These are phyloP conservation scores for Agrotis segetum DNA, from an alignment of 2,888 invertebrate species.

Conservation along the genomic window DNA sequence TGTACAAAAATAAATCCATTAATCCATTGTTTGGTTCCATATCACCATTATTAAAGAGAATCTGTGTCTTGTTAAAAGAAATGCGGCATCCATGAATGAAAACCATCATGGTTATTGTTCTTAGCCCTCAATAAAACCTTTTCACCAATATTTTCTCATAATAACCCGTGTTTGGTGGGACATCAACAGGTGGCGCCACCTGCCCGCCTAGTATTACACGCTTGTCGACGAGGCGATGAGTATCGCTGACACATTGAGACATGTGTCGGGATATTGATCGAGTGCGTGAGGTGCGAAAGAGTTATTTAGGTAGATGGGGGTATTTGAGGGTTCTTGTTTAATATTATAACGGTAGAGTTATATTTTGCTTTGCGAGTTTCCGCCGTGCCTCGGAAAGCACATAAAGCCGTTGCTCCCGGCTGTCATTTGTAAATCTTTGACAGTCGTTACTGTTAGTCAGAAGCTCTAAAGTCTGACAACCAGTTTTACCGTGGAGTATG, in stretches of 20 bases:
- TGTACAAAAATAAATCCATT: not conserved
- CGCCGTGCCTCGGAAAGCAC: too few relatives aligned
- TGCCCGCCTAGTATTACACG: constrained; percentile 45
- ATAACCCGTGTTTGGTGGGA: constrained; percentile 18
- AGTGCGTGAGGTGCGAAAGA: constrained; percentile 10
- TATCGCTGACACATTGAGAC: constrained; percentile 37
- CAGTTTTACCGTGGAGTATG: too few relatives aligned
- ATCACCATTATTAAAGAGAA: not conserved
- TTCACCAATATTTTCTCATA: constrained; percentile 20
- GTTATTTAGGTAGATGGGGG: not conserved
- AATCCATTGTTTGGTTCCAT: not conserved
- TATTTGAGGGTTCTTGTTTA: too few relatives aligned
- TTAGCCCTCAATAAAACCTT: not conserved
- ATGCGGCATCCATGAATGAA: not conserved
- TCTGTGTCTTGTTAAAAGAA: not conserved
- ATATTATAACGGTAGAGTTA: too few relatives aligned
- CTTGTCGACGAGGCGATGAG: constrained; percentile 39
- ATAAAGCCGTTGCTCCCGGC: too few relatives aligned
- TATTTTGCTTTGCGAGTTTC: too few relatives aligned
- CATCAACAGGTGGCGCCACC: constrained; percentile 53
- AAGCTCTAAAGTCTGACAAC: too few relatives aligned
- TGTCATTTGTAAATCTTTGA: too few relatives aligned
- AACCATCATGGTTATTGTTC: not conserved
- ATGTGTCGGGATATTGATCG: constrained; percentile 53
- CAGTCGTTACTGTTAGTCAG: too few relatives aligned